Evolutionary conservation across 2,888 invertebrate species (phyloP).

Genomic region (Callyntrura guangdongensis): DNA sequence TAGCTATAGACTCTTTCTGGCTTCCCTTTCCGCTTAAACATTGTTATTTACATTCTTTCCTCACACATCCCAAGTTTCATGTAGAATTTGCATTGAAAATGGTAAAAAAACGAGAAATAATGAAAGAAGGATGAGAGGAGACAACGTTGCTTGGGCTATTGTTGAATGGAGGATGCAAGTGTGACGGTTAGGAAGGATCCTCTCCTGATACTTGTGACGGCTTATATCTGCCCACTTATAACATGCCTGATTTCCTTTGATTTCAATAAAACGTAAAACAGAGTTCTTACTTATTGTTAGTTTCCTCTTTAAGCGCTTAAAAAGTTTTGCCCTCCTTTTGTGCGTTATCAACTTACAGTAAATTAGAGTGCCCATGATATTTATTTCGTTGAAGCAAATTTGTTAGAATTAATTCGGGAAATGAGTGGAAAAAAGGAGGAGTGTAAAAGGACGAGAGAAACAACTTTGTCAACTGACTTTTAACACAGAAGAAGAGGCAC

Average conservation of each 20-base stretch:
- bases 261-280: constrained; percentile 33
- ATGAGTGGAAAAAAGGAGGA: constrained; percentile 8
- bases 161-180: background rate
- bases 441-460: background rate
- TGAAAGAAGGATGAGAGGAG: background rate
- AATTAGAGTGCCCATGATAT: constrained; percentile 27
- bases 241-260: constrained; percentile 61
- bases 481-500: constrained; percentile 1
- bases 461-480: constrained; percentile 54
- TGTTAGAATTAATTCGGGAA: constrained; percentile 7
- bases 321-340: constrained; percentile 36
- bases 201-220: background rate
- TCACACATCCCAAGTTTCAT: background rate
- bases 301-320: constrained; percentile 36
- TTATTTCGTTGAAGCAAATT: constrained; percentile 44
- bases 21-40: constrained; percentile 37
- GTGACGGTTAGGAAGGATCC: background rate
- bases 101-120: background rate
- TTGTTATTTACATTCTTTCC: constrained; percentile 55
- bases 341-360: constrained; percentile 40
- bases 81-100: constrained; percentile 39
- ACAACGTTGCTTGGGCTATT: too few relatives aligned
- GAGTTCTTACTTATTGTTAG: background rate
- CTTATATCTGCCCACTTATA: constrained; percentile 58
- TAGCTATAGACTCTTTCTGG: background rate